These are phyloP conservation scores for Ctenicera cuprea DNA, from an alignment of 2,888 invertebrate genomes.

Conservation along the genomic window DNA sequence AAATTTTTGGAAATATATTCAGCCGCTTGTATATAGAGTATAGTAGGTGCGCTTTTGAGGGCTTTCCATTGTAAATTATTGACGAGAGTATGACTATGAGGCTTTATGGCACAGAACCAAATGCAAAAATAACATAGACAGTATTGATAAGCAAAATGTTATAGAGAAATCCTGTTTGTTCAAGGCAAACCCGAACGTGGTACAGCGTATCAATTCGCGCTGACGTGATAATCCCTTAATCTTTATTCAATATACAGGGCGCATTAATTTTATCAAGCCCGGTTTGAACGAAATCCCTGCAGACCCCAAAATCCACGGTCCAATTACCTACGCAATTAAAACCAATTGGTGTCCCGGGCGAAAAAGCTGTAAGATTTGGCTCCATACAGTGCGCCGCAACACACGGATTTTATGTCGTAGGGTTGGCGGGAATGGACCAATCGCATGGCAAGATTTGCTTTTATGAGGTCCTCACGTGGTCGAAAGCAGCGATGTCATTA, in stretches of 20 bases:
- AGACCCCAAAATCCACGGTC: constrained; percentile 61
- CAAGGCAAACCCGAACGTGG: constrained; percentile 44
- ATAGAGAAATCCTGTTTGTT: constrained; percentile 48
- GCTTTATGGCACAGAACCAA: constrained; percentile 13
- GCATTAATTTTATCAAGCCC: constrained; percentile 59
- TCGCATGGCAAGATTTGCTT: constrained; percentile 42
- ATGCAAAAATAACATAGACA: constrained; percentile 42
- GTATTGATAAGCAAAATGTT: constrained; percentile 45
- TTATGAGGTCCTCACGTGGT: constrained; percentile 51
- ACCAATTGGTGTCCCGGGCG: constrained; percentile 58
- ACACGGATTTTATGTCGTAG: constrained; percentile 51
- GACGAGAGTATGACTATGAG: not conserved
- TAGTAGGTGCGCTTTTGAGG: not conserved
- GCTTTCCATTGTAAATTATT: constrained; percentile 18
- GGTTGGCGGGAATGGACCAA: constrained; percentile 47
- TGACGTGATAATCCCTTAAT: constrained; percentile 58
- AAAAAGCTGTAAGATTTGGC: constrained; percentile 47
- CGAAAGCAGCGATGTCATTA: constrained; percentile 42
- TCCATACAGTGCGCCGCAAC: constrained; percentile 46
- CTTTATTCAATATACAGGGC: constrained; percentile 60
- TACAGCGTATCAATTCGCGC: constrained; percentile 50
- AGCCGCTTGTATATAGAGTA: not conserved
- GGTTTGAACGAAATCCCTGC: constrained; percentile 57
- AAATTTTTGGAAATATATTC: too few species aligned
- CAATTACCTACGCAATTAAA: constrained; percentile 64